Conservation (phyloP, 2,113 vertebrate genomes). For the Melozone crissalis region DNA sequence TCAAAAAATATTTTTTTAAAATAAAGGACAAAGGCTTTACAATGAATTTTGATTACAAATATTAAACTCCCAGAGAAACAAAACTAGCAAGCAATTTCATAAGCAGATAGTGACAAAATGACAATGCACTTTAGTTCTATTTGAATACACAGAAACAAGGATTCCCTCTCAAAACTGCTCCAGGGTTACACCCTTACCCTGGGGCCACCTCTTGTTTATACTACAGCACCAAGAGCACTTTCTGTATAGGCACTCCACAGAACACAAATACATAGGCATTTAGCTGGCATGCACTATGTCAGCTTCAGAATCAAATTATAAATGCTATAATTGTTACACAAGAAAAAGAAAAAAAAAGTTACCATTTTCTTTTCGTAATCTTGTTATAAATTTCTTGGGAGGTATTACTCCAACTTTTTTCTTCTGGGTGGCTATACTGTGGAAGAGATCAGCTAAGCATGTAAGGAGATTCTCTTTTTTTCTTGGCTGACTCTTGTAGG, state of each 20-base stretch:
- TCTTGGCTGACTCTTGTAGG: constrained; percentile 83
- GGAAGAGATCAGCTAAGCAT: constrained; percentile 83
- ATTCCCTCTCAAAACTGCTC: background rate
- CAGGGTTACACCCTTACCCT: background rate
- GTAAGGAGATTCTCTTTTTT: constrained; percentile 85
- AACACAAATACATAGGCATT: background rate
- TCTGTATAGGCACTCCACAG: background rate
- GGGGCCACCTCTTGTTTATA: background rate
- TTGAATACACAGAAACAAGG: background rate
- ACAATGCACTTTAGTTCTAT: background rate
- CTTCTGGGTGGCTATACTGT: constrained; percentile 86
- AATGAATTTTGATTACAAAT: background rate
- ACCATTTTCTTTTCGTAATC: constrained; percentile 85
- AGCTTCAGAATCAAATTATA: background rate
- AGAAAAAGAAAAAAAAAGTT: constrained; percentile 5
- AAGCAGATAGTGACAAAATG: background rate
- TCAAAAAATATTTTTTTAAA: background rate
- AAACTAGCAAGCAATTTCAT: background rate
- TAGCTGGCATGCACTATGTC: background rate
- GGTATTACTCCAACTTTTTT: constrained; percentile 86
- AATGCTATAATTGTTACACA: background rate
- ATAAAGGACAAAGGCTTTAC: background rate
- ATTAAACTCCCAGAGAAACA: background rate
- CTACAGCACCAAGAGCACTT: background rate
- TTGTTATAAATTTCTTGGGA: constrained; percentile 86